Evolutionary conservation across 2,888 invertebrate genomes (phyloP).

Genomic region (Rhogogaster chlorosoma): DNA sequence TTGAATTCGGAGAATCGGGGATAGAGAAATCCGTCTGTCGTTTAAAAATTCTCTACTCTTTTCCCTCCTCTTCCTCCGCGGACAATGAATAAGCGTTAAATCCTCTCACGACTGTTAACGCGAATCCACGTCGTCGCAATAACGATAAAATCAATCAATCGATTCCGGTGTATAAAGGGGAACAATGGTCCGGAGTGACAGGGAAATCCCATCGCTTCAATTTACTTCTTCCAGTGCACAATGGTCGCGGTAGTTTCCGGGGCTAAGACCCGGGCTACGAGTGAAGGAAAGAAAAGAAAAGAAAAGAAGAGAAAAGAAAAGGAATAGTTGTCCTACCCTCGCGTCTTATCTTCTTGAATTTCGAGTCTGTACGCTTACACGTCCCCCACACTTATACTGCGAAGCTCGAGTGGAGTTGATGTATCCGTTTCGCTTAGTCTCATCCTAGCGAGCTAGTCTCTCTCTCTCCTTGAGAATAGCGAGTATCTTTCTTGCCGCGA

Average conservation of each 20-base stretch:
- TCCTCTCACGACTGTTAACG: conserved; percentile 6
- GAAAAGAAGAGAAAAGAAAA: not conserved
- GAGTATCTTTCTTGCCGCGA: not conserved
- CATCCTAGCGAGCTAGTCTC: not conserved
- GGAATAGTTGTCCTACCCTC: not conserved
- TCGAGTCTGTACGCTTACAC: not conserved
- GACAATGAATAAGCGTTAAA: not conserved
- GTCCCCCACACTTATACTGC: not conserved
- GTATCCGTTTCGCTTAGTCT: not conserved
- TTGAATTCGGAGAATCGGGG: not conserved
- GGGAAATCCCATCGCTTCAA: conserved; percentile 29
- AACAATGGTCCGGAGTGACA: not conserved
- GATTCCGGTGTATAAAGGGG: not conserved
- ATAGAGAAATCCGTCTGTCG: not conserved
- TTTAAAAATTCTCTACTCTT: not conserved
- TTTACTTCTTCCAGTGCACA: not conserved
- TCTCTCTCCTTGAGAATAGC: not conserved
- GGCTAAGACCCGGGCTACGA: not conserved
- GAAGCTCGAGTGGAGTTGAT: not conserved
- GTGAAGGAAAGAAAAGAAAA: not conserved
- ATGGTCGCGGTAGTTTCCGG: not conserved
- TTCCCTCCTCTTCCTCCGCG: not conserved
- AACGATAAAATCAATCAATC: conserved; percentile 35
- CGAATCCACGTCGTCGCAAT: conserved; percentile 17
- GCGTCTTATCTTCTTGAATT: conserved; percentile 14